Conservation (phyloP, 2,113 vertebrate genomes). For the human (Homo sapiens) region DNA sequence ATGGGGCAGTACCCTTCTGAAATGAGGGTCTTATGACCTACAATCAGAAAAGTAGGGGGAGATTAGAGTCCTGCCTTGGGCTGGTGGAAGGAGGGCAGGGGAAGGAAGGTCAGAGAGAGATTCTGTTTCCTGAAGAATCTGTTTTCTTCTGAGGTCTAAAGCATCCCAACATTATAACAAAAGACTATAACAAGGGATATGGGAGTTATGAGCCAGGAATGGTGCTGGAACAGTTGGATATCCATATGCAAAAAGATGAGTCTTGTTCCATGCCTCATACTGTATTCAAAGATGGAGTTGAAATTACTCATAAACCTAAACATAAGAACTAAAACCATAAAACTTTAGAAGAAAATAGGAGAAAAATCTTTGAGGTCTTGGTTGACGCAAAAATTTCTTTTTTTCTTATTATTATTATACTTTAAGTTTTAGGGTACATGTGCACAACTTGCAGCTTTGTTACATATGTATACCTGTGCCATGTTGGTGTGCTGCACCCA, state of each 20-base stretch:
- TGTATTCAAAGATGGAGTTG: neutral
- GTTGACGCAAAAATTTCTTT: neutral
- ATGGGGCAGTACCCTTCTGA: neutral
- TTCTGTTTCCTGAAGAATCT: neutral
- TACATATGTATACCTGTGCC: no score
- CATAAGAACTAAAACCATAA: neutral
- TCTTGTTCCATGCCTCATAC: neutral
- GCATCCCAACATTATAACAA: neutral
- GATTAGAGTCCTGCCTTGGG: neutral
- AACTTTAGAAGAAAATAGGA: neutral
- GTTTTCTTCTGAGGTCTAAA: neutral
- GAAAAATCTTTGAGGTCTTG: neutral
- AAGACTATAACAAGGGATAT: neutral
- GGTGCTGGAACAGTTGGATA: neutral
- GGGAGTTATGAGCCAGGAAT: neutral
- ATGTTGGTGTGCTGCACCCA: no score
- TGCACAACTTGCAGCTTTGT: no score
- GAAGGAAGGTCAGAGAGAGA: neutral
- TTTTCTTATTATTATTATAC: no score
- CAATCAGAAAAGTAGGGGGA: neutral
- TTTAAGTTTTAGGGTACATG: no score
- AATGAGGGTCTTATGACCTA: neutral
- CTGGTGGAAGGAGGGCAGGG: neutral
- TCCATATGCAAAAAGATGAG: neutral
- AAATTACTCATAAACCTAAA: neutral